These are phyloP conservation scores for Tethea ocularis DNA, from an alignment of 2,888 invertebrate genomes.

Conservation along the genomic window DNA sequence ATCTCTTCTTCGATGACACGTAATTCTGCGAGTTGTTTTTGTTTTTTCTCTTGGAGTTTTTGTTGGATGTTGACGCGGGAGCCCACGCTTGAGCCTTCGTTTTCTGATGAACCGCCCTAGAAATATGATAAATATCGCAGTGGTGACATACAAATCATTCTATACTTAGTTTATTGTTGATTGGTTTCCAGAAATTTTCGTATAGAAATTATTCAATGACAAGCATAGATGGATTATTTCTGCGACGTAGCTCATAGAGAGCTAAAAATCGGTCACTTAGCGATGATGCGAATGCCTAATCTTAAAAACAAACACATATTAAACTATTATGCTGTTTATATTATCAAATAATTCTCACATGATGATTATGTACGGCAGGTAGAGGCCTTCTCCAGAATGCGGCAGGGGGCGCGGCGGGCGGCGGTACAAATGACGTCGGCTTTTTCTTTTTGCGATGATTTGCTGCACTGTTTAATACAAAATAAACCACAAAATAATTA, in stretches of 20 bases:
- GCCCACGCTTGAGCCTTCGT: constrained; percentile 89
- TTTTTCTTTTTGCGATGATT: constrained; percentile 93
- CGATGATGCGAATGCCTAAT: too few relatives aligned
- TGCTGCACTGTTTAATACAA: constrained; percentile 47
- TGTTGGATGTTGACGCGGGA: constrained; percentile 93
- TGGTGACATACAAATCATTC: too few relatives aligned
- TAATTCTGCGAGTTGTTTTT: constrained; percentile 92
- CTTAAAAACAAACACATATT: too few relatives aligned
- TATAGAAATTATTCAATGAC: too few relatives aligned
- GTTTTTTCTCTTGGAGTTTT: constrained; percentile 94
- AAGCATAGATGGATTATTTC: too few relatives aligned
- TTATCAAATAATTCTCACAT: constrained; percentile 37
- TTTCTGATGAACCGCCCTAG: constrained; percentile 87
- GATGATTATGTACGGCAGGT: constrained; percentile 81
- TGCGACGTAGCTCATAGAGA: too few relatives aligned
- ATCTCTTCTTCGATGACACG: constrained; percentile 92
- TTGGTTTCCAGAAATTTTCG: too few relatives aligned
- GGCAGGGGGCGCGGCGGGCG: constrained; percentile 86
- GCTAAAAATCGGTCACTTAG: too few relatives aligned
- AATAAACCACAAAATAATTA: too few relatives aligned
- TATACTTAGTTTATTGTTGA: too few relatives aligned
- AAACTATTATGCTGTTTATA: too few relatives aligned
- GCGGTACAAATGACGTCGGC: constrained; percentile 94
- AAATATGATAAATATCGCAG: neutral
- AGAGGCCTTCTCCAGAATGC: constrained; percentile 91